Base-by-base conservation (phyloP, 2,113 vertebrate genomes). In the Tor tambroides region DNA sequence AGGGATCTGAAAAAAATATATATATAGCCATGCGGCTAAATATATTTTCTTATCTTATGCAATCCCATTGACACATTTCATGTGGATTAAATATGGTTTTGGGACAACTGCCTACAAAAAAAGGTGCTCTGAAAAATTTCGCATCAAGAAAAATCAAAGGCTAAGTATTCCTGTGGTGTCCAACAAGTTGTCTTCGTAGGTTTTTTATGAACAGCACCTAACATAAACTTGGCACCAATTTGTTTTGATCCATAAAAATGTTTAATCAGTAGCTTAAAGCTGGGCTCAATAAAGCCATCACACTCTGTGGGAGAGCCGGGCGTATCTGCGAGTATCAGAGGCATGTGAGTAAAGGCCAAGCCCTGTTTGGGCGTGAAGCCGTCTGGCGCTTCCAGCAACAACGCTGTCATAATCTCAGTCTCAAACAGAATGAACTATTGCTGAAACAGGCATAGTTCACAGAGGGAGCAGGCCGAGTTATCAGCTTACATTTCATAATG, bases 311-410 rank as follows among this genome's bases (percentile, higher is more conserved):
- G 28, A 56, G 5, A 17, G 9, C 1, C 30, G 6, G 19, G 28
- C 7, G 67, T 21, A 4, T 21, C 67, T 9, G 65, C 3, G 61
- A 65, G 51, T 14, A 30, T 38, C 30, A n/a, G 5, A 21, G 17
- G 35, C 30, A 35, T 54, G 76, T 21, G 49, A 23, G 46, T 0
- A 9, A 54, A 28, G 51, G 76, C 28, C 46, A 54, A 80, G 77
- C 77, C 77, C 77, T 80, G 51, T 80, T 80, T 80, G 77, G 77
- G 76, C 51, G 76, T 78, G 74, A 19, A 3, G 6, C 15, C 3
- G 30, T 79, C 51, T 56, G 49, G 23, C 28, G 1, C 49, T 23
- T 79, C 28, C 28, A 56, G 76, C 28, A 23, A 79, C 49, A 79
- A 17, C 3, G 19, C 76, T 23, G 8, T 35, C 19, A 2, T 51